Evolutionary conservation across 1,140 invertebrate species (phyloP), one percentile per base, ranked within the genome.

Genomic region (Heterodera carotae): DNA sequence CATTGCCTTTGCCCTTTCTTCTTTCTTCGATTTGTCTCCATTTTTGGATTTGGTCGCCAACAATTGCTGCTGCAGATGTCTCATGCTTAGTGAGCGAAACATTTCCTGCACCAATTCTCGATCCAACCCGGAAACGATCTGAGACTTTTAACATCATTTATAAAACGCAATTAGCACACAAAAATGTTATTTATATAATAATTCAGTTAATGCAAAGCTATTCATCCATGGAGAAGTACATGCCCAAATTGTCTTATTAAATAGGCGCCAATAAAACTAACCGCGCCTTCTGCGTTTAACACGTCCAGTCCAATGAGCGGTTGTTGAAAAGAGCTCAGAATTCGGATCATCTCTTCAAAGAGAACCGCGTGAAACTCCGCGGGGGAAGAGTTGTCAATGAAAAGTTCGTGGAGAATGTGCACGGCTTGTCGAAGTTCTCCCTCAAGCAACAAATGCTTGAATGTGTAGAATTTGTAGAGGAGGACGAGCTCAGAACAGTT

Each of bases 391-490:
- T 76, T 76, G 25, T 76, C 75, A n/a, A 76, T 31, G 64, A 76
- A 76, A n/a, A 76, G 34, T 69, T 76, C 64, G 10, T 76, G 67
- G 29, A 76, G 69, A 27, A 56, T 39, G 18, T 53, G 43, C 18
- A 76, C 69, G 22, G 75, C 75, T n/a, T 76, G 64, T 12, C 67
- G 64, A 29, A 76, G n/a, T 31, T 76, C 67, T 15, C 64, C 75
- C n/a, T 69, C 64, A 59, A 39, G 18, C 27, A 76, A 27, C 39
- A 25, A 29, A 7, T 67, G 31, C 43, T 76, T 76, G 64, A 69
- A 76, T 33, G 75, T 76, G 43, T 76, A 76, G 34, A 76, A 76
- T 39, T 76, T 76, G 67, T 76, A 76, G 34, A 76, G 75, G 7
- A 76, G 59, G 25, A 76, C 67, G 22, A 76, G 56, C 69, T 76